These are phyloP conservation scores for Troides aeacus DNA, from an alignment of 2,888 invertebrate species.

Conservation along the genomic window DNA sequence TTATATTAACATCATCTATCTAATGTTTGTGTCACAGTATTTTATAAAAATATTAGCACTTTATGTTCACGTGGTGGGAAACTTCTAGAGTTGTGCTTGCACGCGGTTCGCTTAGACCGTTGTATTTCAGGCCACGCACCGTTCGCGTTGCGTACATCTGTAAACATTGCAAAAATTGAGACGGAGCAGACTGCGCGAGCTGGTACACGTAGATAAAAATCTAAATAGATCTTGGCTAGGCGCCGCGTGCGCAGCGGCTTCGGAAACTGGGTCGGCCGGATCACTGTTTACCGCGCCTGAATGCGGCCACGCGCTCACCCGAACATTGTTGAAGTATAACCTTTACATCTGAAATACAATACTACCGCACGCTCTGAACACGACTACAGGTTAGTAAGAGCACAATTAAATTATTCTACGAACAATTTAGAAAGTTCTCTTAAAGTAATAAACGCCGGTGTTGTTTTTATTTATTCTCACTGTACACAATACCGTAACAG, in stretches of 20 bases:
- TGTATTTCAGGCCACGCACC: conserved; percentile 23
- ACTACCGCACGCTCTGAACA: not conserved
- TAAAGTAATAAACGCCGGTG: no score
- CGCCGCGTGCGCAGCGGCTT: conserved; percentile 59
- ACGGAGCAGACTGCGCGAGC: conserved; percentile 52
- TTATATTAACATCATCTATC: no score
- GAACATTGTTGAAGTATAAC: conserved; percentile 16
- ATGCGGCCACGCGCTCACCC: conserved; percentile 43
- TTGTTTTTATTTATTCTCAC: no score
- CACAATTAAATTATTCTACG: no score
- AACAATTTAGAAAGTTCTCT: no score
- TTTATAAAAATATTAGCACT: no score
- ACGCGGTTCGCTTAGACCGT: conserved; percentile 1
- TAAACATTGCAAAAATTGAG: conserved; percentile 70
- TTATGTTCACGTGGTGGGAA: conserved; percentile 11
- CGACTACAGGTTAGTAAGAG: not conserved
- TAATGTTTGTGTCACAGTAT: no score
- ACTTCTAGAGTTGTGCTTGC: conserved; percentile 14
- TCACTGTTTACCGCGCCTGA: conserved; percentile 65
- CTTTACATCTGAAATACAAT: conserved; percentile 19
- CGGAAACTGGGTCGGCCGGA: conserved; percentile 73
- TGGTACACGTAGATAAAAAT: conserved; percentile 63
- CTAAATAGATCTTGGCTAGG: conserved; percentile 71
- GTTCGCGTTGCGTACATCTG: conserved; percentile 38
- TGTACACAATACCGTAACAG: no score